Conservation (phyloP, 2,888 invertebrate genomes). For the Drosophila trichaetosa region DNA sequence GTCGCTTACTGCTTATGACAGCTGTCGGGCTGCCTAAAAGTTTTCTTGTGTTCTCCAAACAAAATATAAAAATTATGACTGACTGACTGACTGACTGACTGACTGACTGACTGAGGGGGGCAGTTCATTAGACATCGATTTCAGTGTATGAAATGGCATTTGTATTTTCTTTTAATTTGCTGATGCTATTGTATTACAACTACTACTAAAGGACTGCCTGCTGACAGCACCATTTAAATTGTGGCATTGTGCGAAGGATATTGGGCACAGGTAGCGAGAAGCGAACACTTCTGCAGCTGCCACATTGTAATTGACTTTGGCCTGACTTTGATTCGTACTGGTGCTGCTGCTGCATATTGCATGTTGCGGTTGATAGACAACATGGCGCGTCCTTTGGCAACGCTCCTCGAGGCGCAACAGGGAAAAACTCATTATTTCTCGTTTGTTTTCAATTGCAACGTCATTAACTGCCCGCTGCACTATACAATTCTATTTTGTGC, state of each 20-base stretch:
- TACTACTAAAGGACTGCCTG: slow-evolving; percentile 53
- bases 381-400: slow-evolving; percentile 60
- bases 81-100: neutral
- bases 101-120: neutral
- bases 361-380: slow-evolving; percentile 76
- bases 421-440: slow-evolving; percentile 74
- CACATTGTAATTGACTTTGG: slow-evolving; percentile 65
- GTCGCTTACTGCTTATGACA: slow-evolving; percentile 72
- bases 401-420: slow-evolving; percentile 32
- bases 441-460: slow-evolving; percentile 78
- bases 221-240: slow-evolving; percentile 74
- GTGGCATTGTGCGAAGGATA: slow-evolving; percentile 59
- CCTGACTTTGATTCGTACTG: slow-evolving; percentile 55
- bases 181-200: slow-evolving; percentile 39
- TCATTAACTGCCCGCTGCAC: slow-evolving; percentile 71
- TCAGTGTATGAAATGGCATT: slow-evolving; percentile 47
- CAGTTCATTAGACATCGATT: slow-evolving; percentile 65
- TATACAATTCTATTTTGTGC: slow-evolving; percentile 49
- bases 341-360: slow-evolving; percentile 23
- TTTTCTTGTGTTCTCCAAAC: slow-evolving; percentile 44
- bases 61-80: slow-evolving; percentile 24
- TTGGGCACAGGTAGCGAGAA: slow-evolving; percentile 43
- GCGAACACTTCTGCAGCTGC: slow-evolving; percentile 51
- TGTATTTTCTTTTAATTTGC: slow-evolving; percentile 75
- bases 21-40: slow-evolving; percentile 63